Evolutionary conservation across 2,113 vertebrate genomes (phyloP).

Genomic region (Microcebus lehilahytsara): DNA sequence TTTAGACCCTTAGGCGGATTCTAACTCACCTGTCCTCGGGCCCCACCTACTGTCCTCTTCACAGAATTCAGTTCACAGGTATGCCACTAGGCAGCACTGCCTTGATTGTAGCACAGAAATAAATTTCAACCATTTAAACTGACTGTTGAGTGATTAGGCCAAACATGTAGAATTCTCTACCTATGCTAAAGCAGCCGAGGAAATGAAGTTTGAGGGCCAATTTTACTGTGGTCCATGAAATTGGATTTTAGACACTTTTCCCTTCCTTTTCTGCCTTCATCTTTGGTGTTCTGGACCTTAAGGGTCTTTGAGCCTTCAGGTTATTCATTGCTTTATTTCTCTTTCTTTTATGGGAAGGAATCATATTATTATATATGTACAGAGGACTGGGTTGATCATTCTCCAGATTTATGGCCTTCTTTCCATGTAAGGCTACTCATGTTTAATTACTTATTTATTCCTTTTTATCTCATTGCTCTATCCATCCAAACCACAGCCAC

Average conservation of each 20-base stretch:
- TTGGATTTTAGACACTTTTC: background rate
- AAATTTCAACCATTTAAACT: background rate
- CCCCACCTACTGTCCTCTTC: background rate
- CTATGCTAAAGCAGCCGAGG: background rate
- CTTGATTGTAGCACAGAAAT: background rate
- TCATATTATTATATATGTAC: background rate
- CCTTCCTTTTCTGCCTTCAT: background rate
- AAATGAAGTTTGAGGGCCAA: background rate
- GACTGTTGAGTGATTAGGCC: background rate
- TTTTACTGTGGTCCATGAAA: background rate
- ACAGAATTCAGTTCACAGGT: background rate
- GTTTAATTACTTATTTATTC: background rate
- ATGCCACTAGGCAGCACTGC: background rate
- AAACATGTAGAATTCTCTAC: background rate
- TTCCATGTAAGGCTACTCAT: background rate
- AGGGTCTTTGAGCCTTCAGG: background rate
- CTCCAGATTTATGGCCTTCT: background rate
- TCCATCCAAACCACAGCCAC: background rate
- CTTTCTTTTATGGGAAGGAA: background rate
- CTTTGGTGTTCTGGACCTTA: background rate
- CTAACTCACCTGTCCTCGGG: background rate
- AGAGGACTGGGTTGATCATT: background rate
- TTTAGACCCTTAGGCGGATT: background rate
- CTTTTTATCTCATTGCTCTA: background rate
- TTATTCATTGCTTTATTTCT: background rate